Base-by-base conservation (phyloP, 2,797 vertebrate species). In the Neostethus bicornis region DNA sequence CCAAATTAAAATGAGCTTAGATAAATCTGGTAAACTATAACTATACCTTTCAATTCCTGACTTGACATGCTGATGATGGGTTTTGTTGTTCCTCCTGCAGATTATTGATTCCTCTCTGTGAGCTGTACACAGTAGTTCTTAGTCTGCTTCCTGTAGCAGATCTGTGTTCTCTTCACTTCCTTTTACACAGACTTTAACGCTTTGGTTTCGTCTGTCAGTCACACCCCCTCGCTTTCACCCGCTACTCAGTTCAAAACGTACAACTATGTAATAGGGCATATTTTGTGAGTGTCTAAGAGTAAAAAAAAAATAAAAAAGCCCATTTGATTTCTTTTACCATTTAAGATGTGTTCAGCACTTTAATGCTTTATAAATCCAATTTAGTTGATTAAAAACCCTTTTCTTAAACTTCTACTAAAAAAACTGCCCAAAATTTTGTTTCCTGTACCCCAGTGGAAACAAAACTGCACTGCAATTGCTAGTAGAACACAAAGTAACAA, bases 111-210 rank as follows among this genome's bases (percentile, higher is more conserved):
- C 43, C 14, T 43, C 38, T 54, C 31, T 1, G 61, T 12, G 7
- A 12, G 17, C 21, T 37, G 23, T 21, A 10, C n/a, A 1, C 1
- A 24, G 35, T 41, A 51, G 39, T 66, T 5, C 4, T 29, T 26
- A 0, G 47, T 55, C 44, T 75, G 6, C 77, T 84, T 81, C 75
- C 75, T 78, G 53, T 72, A 7, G 17, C 19, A 49, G 13, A 31
- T 46, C 5, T 19, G 5, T 5, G 5, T 53, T 4, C 19, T 51
- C 37, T n/a, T 53, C 47, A 76, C 76, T 89, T 89, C 85, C 87
- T 61, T 63, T 12, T 73, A 73, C 10, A 20, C 24, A 26, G 42
- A 3, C 19, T 16, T 56, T n/a, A 25, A 10, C 39, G 13, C 28
- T 34, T 31, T 65, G 64, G 20, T 42, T 19, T 21, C 12, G 17